Conservation (phyloP, 2,888 invertebrate species). For the Pelosia muscerda region DNA sequence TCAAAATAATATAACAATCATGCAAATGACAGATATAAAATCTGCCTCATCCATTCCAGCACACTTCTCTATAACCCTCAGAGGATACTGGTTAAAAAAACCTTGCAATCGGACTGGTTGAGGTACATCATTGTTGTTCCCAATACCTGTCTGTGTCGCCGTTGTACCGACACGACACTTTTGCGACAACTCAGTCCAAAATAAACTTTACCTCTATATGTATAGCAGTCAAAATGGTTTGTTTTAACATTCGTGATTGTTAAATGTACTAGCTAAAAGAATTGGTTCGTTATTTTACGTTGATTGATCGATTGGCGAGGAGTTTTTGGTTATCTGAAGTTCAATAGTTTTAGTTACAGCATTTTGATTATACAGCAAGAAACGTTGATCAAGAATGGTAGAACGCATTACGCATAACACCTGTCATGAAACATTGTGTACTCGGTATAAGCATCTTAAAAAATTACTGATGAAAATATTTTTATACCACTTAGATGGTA, state of each 20-base stretch:
- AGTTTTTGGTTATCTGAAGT: constrained; percentile 18
- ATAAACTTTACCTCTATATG: constrained; percentile 37
- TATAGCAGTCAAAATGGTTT: constrained; percentile 32
- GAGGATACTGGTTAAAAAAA: constrained; percentile 78
- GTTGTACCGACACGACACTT: constrained; percentile 58
- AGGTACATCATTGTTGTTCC: constrained; percentile 76
- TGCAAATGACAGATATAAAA: no score
- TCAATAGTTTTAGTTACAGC: not conserved
- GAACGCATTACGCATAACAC: not conserved
- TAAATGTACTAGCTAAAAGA: constrained; percentile 41
- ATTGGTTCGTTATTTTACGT: constrained; percentile 50
- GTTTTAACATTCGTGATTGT: constrained; percentile 39
- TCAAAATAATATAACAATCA: no score
- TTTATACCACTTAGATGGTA: no score
- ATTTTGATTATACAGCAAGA: not conserved
- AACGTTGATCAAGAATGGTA: not conserved
- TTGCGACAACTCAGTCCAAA: constrained; percentile 43
- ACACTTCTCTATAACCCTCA: constrained; percentile 47
- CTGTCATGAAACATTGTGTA: not conserved
- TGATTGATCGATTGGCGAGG: constrained; percentile 43
- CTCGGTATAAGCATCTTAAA: no score
- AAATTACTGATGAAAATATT: no score
- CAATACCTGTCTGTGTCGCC: constrained; percentile 74
- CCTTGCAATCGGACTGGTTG: constrained; percentile 74
- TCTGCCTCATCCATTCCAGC: constrained; percentile 30